These are phyloP conservation scores for Drosophila pseudotakahashii DNA, from an alignment of 2,888 invertebrate species.

Conservation along the genomic window DNA sequence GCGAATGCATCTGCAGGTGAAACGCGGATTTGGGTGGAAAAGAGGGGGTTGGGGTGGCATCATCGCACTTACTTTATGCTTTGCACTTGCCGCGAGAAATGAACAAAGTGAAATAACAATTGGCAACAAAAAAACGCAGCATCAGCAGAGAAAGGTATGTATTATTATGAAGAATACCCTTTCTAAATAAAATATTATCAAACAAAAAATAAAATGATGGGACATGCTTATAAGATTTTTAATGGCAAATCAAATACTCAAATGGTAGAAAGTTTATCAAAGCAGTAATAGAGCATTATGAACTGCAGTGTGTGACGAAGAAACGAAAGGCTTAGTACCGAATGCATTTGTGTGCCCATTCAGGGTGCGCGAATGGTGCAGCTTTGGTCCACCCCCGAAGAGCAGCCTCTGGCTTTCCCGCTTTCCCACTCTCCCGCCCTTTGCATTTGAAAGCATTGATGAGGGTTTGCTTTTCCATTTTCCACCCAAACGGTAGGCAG, in stretches of 20 bases:
- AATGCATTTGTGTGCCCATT: conserved; percentile 14
- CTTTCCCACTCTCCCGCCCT: not conserved
- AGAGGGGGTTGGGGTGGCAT: conserved; percentile 3
- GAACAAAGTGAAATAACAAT: conserved; percentile 49
- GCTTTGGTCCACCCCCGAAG: conserved; percentile 25
- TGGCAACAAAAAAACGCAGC: conserved; percentile 33
- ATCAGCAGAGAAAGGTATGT: conserved; percentile 6
- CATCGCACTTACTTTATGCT: conserved; percentile 50
- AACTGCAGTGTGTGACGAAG: conserved; percentile 11
- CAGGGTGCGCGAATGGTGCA: conserved; percentile 7
- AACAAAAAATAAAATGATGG: not conserved
- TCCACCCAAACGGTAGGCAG: conserved; percentile 42
- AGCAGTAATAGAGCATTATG: conserved; percentile 8
- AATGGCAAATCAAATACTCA: no score
- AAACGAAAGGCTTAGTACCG: conserved; percentile 25
- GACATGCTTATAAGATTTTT: not conserved
- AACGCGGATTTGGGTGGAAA: not conserved
- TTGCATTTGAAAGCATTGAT: conserved; percentile 62
- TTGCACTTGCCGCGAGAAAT: conserved; percentile 53
- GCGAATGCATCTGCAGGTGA: conserved; percentile 37
- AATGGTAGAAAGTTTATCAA: no score
- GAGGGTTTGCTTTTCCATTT: conserved; percentile 70
- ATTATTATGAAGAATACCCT: not conserved
- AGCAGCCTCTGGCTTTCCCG: conserved; percentile 5
- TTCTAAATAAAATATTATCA: not conserved